Percentiles rank a stretch among this genome's conserved stretches.
Conservation (phyloP, 2,888 invertebrate species). For the Agriopis aurantiaria region DNA sequence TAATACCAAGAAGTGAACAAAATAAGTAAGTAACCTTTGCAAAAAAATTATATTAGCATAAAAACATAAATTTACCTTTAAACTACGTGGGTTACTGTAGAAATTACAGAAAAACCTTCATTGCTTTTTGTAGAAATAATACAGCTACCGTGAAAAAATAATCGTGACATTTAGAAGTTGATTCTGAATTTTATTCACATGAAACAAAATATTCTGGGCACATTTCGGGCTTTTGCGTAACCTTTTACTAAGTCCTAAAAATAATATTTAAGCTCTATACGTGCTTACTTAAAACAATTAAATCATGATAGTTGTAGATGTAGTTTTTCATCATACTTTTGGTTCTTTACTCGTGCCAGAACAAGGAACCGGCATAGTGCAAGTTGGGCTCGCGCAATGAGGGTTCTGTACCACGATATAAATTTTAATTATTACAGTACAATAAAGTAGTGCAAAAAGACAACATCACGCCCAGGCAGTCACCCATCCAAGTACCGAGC, state of each 20-base stretch:
- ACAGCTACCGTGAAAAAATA: conserved; percentile 17
- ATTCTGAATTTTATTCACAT: conserved; percentile 10
- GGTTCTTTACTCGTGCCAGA: not conserved
- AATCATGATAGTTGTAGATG: not conserved
- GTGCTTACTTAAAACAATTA: not conserved
- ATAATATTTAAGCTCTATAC: not conserved
- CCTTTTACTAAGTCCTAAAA: not conserved
- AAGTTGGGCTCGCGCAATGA: too few species aligned
- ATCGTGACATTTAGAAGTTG: conserved; percentile 14
- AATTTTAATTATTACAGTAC: too few species aligned
- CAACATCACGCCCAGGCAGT: too few species aligned
- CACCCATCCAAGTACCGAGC: too few species aligned
- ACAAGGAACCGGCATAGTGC: too few species aligned
- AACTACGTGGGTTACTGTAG: not conserved
- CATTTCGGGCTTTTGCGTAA: not conserved
- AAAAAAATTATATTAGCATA: not conserved
- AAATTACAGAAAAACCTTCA: conserved; percentile 17
- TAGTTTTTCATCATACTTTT: not conserved
- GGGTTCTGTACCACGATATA: too few species aligned
- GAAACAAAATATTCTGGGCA: conserved; percentile 13
- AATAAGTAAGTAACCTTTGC: conserved; percentile 11
- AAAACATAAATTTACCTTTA: conserved; percentile 4
- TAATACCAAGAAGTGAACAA: not conserved
- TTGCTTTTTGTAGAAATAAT: conserved; percentile 13
- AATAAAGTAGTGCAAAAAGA: too few species aligned